Base-by-base conservation (phyloP, 2,888 invertebrate species). In the Hymenopus coronatus region DNA sequence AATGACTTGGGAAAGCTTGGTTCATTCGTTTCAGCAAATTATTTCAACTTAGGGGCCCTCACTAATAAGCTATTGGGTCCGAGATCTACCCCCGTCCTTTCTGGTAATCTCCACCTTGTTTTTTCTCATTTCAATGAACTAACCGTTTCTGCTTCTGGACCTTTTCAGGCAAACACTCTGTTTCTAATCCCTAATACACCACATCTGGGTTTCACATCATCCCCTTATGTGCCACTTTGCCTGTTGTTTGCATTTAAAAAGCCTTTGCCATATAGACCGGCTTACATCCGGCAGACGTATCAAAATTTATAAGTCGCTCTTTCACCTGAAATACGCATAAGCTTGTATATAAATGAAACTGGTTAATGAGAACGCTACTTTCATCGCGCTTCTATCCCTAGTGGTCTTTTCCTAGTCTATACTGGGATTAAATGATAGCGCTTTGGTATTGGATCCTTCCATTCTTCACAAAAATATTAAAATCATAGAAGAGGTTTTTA, bases 11-110 rank as follows among this genome's bases (percentile, higher is more conserved):
- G 54, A 70, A 70, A 70, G 54, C 54, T 8, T 70, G 54, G 28
- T 33, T 87, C 87, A 87, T 87, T 87, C 87, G 82, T 87, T 84
- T 87, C 87, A 87, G 82, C 87, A 87, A 70, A 87, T 87, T 87
- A 87, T 87, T 70, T 87, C 87, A 87, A 87, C 28, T 87, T 33
- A 28, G 15, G 27, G 70, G 28, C 30, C 86, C 54, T 70, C 81
- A 28, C 82, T 87, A 87, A 82, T 87, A 87, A 87, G 82, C 82
- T 82, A 85, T 81, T 70, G 54, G 54, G 6, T 20, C 54, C 54
- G 54, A 70, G 54, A 70, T 70, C 54, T 20, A 70, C 54, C 54
- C 54, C 54, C 25, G 25, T 25, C 54, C 54, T 25, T 70, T 70
- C 20, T 70, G 54, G 54, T 70, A 70, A 70, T 70, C 25, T 70